These are phyloP conservation scores for Rhinophrynus dorsalis DNA, from an alignment of 2,797 vertebrate species.

Conservation along the genomic window DNA sequence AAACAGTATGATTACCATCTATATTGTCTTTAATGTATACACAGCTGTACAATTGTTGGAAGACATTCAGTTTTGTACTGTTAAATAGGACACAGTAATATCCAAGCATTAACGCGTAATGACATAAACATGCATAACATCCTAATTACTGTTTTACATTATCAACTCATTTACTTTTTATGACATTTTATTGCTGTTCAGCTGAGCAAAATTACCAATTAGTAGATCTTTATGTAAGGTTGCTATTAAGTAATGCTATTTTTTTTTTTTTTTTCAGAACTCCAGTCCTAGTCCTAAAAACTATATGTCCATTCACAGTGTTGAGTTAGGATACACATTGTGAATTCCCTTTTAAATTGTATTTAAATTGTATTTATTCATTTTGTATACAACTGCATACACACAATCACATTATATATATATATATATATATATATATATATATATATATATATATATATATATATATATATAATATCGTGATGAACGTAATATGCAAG, in stretches of 20 bases:
- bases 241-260: slow-evolving; percentile 11
- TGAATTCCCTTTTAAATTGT: no score
- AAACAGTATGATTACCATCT: no score
- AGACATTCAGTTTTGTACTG: slow-evolving; percentile 60
- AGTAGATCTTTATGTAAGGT: slow-evolving; percentile 47
- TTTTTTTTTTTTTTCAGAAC: neutral
- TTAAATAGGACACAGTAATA: slow-evolving; percentile 61
- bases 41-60: no score
- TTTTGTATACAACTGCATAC: no score
- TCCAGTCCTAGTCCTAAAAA: neutral
- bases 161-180: slow-evolving; percentile 67
- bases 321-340: no score
- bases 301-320: neutral
- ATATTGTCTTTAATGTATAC: no score
- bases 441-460: no score
- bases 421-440: no score
- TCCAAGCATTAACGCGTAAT: slow-evolving; percentile 70
- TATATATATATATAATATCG: no score
- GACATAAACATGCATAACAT: slow-evolving; percentile 61
- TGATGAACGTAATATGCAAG: no score
- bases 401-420: no score
- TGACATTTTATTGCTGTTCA: slow-evolving; percentile 62
- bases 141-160: slow-evolving; percentile 69
- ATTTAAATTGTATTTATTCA: no score
- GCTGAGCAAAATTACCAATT: slow-evolving; percentile 66